Evolutionary conservation across 2,113 vertebrate species (phyloP).

Genomic region (Corythornis vintsioides): DNA sequence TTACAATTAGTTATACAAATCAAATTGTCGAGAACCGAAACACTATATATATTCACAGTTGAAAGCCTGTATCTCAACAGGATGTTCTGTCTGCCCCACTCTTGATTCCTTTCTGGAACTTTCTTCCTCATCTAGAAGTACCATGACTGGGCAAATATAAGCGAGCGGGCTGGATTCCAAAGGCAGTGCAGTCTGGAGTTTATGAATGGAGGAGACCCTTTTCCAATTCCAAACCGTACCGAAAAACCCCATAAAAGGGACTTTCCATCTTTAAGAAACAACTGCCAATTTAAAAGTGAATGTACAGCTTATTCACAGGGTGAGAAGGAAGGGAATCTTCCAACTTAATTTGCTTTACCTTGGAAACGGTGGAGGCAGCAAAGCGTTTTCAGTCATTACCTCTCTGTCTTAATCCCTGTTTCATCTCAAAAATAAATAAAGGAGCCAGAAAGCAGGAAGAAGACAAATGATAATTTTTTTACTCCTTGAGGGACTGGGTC

Average conservation of each 20-base stretch:
- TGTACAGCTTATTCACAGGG: constrained; percentile 72
- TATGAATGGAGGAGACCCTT: constrained; percentile 60
- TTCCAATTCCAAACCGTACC: constrained; percentile 41
- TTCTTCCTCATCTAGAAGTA: constrained; percentile 53
- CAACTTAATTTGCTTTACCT: constrained; percentile 72
- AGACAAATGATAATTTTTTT: constrained; percentile 77
- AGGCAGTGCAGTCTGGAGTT: constrained; percentile 58
- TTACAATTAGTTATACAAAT: constrained; percentile 60
- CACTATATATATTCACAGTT: constrained; percentile 18
- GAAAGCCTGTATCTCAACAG: not conserved
- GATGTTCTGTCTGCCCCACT: not conserved
- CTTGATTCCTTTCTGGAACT: not conserved
- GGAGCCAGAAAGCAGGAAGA: constrained; percentile 79
- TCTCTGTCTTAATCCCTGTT: constrained; percentile 72
- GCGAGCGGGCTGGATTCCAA: constrained; percentile 41
- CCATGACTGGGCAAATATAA: constrained; percentile 2
- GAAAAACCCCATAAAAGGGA: constrained; percentile 56
- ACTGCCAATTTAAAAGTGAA: constrained; percentile 73
- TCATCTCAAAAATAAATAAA: constrained; percentile 81
- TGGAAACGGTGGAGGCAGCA: constrained; percentile 65
- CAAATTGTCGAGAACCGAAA: constrained; percentile 58
- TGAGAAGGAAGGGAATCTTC: constrained; percentile 68
- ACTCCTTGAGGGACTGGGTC: constrained; percentile 67
- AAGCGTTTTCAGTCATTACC: constrained; percentile 54
- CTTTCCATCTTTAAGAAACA: constrained; percentile 74